These are phyloP conservation scores for Staurois parvus DNA, from an alignment of 2,797 vertebrate species.

Conservation along the genomic window DNA sequence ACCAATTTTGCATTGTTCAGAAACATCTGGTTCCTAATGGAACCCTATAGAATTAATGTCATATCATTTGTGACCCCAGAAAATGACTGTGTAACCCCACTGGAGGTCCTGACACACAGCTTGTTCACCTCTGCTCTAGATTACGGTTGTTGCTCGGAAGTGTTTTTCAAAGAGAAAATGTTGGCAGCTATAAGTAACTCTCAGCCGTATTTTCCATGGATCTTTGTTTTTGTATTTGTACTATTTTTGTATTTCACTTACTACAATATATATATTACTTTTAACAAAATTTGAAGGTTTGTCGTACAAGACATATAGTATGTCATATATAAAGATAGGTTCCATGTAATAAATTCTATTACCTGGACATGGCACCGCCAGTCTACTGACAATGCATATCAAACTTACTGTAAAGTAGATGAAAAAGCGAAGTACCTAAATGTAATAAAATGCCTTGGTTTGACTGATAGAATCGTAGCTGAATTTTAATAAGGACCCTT, in stretches of 20 bases:
- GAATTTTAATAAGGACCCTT: slow-evolving; percentile 22
- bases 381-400: neutral
- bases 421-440: neutral
- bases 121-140: neutral
- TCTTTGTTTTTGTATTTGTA: neutral
- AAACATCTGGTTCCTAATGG: neutral
- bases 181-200: neutral
- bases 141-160: neutral
- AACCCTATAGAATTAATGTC: neutral
- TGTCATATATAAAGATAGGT: neutral
- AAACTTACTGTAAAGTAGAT: neutral
- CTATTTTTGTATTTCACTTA: neutral
- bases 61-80: neutral
- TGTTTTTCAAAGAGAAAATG: neutral
- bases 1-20: neutral
- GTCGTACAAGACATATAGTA: neutral
- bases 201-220: neutral
- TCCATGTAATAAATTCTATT: neutral
- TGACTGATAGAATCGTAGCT: neutral
- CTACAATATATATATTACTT: neutral
- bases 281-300: neutral
- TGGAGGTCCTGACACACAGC: neutral
- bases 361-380: neutral
- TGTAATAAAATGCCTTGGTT: neutral
- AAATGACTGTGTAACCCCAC: neutral